Evolutionary conservation across 2,113 vertebrate genomes (phyloP).

Genomic region (Dissostichus mawsoni): DNA sequence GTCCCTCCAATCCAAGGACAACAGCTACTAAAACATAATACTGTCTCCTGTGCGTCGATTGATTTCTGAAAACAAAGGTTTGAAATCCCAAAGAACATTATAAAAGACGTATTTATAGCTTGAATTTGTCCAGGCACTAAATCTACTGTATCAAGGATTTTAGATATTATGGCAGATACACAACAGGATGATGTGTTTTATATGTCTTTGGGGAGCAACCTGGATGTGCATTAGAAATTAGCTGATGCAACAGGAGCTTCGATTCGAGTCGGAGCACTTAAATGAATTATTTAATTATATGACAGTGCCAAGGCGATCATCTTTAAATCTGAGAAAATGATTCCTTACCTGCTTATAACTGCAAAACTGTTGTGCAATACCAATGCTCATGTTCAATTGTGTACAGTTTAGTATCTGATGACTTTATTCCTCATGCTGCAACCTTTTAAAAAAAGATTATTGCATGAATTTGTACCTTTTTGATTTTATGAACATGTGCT

Average conservation of each 20-base stretch:
- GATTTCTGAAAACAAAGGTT: slow-evolving; percentile 40
- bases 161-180: neutral
- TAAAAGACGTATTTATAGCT: slow-evolving; percentile 21
- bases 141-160: slow-evolving; percentile 9
- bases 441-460: too few relatives aligned
- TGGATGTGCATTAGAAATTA: neutral
- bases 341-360: neutral
- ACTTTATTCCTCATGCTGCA: too few relatives aligned
- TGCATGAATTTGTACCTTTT: too few relatives aligned
- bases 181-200: neutral
- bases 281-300: neutral
- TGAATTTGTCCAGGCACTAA: slow-evolving; percentile 16
- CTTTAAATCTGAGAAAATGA: neutral
- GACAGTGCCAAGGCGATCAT: neutral
- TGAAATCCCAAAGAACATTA: slow-evolving; percentile 12
- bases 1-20: slow-evolving; percentile 72
- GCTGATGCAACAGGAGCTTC: slow-evolving; percentile 1
- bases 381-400: too few relatives aligned
- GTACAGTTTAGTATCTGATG: too few relatives aligned
- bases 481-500: too few relatives aligned
- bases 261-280: neutral
- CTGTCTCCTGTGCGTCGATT: slow-evolving; percentile 35
- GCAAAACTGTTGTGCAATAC: too few relatives aligned
- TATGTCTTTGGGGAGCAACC: neutral
- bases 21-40: slow-evolving; percentile 70